Percentiles rank a stretch among this genome's conserved stretches.
Conservation (phyloP, 2,113 vertebrate genomes). For the Potamarius usumacintae region DNA sequence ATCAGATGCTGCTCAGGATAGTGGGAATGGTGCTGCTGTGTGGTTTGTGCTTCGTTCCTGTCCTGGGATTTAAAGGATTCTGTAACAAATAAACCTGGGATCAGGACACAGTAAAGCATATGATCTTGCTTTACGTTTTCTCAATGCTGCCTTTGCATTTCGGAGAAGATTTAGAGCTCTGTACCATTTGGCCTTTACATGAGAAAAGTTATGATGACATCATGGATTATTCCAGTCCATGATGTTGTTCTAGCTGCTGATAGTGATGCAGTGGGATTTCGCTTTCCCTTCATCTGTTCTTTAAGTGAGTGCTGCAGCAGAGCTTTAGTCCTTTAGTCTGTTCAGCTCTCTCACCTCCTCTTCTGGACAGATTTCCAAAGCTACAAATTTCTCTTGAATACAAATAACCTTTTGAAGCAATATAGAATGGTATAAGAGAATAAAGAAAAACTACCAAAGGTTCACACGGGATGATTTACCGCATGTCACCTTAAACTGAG, state of each 20-base stretch:
- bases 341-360: not conserved
- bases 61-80: not conserved
- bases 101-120: not conserved
- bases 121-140: not conserved
- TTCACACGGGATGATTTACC: constrained; percentile 47
- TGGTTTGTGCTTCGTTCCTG: not conserved
- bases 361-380: not conserved
- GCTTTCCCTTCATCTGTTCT: not conserved
- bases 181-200: not conserved
- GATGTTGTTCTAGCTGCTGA: not conserved
- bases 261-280: not conserved
- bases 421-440: not conserved
- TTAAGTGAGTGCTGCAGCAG: not conserved
- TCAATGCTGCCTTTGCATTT: not conserved
- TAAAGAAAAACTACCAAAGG: not conserved
- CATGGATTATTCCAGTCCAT: not conserved
- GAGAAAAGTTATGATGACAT: not conserved
- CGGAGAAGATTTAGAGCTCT: not conserved
- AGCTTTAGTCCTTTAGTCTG: not conserved
- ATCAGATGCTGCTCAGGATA: constrained; percentile 16
- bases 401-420: not conserved
- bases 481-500: constrained; percentile 41
- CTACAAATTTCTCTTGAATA: too few relatives aligned
- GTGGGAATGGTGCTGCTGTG: not conserved
- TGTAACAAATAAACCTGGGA: not conserved